Evolutionary conservation across 2,113 vertebrate species (phyloP), one percentile per base, ranked within the genome.

Genomic region (Desmodus rotundus): DNA sequence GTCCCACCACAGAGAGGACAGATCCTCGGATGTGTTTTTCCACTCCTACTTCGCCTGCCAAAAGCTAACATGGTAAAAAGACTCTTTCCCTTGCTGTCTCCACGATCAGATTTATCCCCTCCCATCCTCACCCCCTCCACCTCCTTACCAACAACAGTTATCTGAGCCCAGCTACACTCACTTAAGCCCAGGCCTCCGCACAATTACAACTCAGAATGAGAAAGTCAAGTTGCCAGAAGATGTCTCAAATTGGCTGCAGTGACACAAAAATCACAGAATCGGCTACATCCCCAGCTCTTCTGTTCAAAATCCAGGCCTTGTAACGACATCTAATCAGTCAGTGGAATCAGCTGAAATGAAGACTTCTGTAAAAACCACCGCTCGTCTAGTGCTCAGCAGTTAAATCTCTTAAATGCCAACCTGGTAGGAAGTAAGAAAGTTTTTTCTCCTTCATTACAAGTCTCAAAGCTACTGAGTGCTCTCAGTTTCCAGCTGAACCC

Each of bases 361-460:
- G 43, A 45, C 63, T 47, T 95, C 74, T 36, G 15, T 83, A 92
- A 93, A 92, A 94, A 92, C 80, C 77, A 80, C 63, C 74, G 47
- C 65, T 90, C 8, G 7, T 83, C 63, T 80, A 72, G 50, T 56
- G 41, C 77, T 89, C 78, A 77, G 88, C 82, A 83, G 67, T 73
- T 81, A 80, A 81, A 54, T 81, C 93, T 93, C 74, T 80, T 65
- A 96, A 86, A 87, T 82, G 87, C 67, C 87, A 96, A 84, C 78
- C 63, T 91, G 67, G 82, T 84, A 89, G 52, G 36, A 78, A 94
- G 68, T 87, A n/a, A 93, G 65, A 73, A 93, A 87, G 65, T 10
- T 45, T 92, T 91, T 86, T 85, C 50, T 70, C 61, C 38, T 89
- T 86, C 65, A 89, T 83, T 89, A 89, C 73, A 92, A 81, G 50